Percentiles rank a stretch among this genome's conserved stretches.
Evolutionary conservation across 2,797 vertebrate genomes (phyloP).

Genomic region (Mormyrus hasselquistii): DNA sequence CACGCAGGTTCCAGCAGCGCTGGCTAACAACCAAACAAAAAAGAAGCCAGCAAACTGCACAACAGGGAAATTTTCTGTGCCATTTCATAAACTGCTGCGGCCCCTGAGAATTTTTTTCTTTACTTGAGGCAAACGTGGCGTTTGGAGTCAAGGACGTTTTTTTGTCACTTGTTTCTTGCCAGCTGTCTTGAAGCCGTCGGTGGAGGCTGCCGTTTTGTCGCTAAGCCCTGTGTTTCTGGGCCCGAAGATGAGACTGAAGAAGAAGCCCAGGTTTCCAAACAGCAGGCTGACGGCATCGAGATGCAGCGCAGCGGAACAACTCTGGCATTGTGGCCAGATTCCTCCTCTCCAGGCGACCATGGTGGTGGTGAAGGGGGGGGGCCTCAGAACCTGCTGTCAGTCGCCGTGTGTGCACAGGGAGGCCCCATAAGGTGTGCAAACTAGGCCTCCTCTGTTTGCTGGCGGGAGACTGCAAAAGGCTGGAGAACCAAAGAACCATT

Average conservation of each 20-base stretch:
- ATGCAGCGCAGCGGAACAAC: slow-evolving; percentile 34
- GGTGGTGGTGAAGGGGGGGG: neutral
- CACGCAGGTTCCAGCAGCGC: slow-evolving; percentile 45
- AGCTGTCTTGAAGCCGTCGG: neutral
- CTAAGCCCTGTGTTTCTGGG: slow-evolving; percentile 10
- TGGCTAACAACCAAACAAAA: slow-evolving; percentile 34
- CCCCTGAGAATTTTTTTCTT: neutral
- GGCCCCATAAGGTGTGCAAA: neutral
- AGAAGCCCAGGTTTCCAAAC: slow-evolving; percentile 47
- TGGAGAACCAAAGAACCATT: neutral
- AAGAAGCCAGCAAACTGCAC: neutral
- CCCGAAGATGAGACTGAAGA: slow-evolving; percentile 38
- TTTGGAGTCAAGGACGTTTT: neutral
- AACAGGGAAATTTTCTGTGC: neutral
- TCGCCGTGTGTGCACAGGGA: slow-evolving; percentile 6
- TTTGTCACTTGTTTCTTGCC: neutral
- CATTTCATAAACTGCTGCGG: neutral
- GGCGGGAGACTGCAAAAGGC: neutral
- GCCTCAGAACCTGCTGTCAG: neutral
- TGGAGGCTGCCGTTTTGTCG: slow-evolving; percentile 23
- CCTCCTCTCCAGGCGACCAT: neutral
- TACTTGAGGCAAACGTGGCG: neutral
- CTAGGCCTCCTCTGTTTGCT: slow-evolving; percentile 7
- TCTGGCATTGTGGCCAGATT: slow-evolving; percentile 26
- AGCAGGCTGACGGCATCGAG: slow-evolving; percentile 36